Base-by-base conservation (phyloP, 2,888 invertebrate species). In the Drosophila tripunctata region DNA sequence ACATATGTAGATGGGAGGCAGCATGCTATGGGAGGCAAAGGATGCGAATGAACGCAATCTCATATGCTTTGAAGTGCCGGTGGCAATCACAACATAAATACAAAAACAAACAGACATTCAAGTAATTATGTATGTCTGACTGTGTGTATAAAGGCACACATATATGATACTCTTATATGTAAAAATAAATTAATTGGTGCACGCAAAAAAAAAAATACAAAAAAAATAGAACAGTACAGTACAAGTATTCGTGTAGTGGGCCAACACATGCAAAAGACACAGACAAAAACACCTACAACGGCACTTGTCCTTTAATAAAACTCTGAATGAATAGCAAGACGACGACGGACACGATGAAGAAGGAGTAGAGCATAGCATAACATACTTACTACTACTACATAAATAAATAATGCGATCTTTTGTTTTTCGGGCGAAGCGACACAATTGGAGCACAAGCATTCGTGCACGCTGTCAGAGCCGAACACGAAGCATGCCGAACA, bases 1-100 rank as follows among this genome's bases (percentile, higher is more conserved):
- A n/a, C n/a, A n/a, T n/a, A n/a, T n/a, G 5, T 64, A 96, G 90
- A 83, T 88, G 69, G 75, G 61, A 8, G 90, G 91, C 31, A 83
- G 70, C 7, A 90, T 90, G 89, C 44, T 82, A n/a, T 90, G 90
- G 90, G 88, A 89, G 62, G 89, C 90, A 12, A 78, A 77, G 21
- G 80, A 90, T 66, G 76, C 82, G 56, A 62, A 68, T 4, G 67
- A 82, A 24, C 58, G 75, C 41, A 80, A 78, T 62, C 87, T 90
- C 47, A 87, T 90, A 63, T 90, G 90, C 51, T 90, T 91, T 60
- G 88, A 89, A 78, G 86, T 90, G 62, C 91, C 90, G 48, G 81
- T 90, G 47, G 41, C 62, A 61, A 79, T 89, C 61, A 75, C 71
- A 54, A 33, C 48, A 41, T 88, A 67, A 87, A 69, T 57, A 54